phyloP scores from a whole-genome alignment of 2,113 vertebrate species.

The Ardeotis arabs region DNA sequence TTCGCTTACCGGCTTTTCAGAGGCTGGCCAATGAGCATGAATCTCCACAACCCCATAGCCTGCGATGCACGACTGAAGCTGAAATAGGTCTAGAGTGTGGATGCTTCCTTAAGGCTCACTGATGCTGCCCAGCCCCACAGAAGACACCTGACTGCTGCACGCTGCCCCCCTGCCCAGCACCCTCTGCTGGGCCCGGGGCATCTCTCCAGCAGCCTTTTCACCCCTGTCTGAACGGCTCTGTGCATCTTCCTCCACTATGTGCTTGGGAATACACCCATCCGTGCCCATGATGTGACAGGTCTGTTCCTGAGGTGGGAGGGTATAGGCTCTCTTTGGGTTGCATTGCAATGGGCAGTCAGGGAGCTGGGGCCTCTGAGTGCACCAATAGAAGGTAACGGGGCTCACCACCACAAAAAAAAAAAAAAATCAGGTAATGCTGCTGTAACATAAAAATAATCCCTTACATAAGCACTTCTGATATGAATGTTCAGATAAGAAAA shows the following conservation, averaged over 20 bases:
- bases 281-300: background rate
- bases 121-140: background rate
- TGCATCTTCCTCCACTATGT: background rate
- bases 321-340: background rate
- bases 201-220: rapidly evolving
- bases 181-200: rapidly evolving
- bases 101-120: too few relatives aligned
- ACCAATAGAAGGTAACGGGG: background rate
- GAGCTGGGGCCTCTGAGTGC: background rate
- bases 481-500: background rate
- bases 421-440: background rate
- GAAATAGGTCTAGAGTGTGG: rapidly evolving
- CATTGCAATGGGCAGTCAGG: background rate
- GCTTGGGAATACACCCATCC: background rate
- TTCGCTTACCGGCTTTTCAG: background rate
- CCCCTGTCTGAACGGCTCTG: background rate
- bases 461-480: background rate
- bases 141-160: background rate
- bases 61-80: background rate
- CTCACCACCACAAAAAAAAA: background rate
- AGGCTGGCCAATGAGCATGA: background rate
- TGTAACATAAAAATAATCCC: background rate
- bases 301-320: background rate
- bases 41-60: rapidly evolving
- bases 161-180: background rate